Conservation (phyloP, 2,888 invertebrate species). For the Platycnemis pennipes region DNA sequence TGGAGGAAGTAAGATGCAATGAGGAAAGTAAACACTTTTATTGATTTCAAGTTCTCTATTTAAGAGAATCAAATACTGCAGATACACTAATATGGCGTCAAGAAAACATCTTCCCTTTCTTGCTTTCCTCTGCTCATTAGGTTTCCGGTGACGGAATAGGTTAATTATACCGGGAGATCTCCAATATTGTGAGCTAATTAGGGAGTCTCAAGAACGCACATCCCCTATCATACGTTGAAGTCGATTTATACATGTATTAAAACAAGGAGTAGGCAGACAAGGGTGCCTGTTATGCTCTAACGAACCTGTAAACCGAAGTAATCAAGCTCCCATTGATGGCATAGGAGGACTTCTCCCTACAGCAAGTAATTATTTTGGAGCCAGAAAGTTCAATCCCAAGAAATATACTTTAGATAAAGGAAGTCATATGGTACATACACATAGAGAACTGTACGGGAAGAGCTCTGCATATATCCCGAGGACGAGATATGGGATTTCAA, state of each 20-base stretch:
- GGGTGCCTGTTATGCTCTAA: neutral
- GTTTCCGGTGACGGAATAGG: neutral
- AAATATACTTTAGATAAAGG: neutral
- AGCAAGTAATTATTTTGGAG: neutral
- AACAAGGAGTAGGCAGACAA: neutral
- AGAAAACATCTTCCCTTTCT: too few species aligned
- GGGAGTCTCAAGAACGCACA: neutral
- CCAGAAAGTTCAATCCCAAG: neutral
- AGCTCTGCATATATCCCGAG: neutral
- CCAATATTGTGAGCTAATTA: neutral
- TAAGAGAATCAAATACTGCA: too few species aligned
- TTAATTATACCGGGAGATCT: neutral
- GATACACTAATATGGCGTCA: too few species aligned
- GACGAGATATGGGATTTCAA: neutral
- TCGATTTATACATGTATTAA: neutral
- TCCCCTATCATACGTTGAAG: neutral
- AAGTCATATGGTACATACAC: neutral
- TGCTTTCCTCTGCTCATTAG: neutral
- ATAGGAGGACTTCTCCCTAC: neutral
- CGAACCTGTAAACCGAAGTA: neutral
- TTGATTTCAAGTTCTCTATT: too few species aligned
- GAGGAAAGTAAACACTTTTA: too few species aligned
- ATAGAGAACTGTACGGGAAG: neutral
- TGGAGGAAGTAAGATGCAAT: too few species aligned
- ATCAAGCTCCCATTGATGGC: neutral